These are phyloP conservation scores for Xiphydria camelus DNA, from an alignment of 2,888 invertebrate species.

Conservation along the genomic window DNA sequence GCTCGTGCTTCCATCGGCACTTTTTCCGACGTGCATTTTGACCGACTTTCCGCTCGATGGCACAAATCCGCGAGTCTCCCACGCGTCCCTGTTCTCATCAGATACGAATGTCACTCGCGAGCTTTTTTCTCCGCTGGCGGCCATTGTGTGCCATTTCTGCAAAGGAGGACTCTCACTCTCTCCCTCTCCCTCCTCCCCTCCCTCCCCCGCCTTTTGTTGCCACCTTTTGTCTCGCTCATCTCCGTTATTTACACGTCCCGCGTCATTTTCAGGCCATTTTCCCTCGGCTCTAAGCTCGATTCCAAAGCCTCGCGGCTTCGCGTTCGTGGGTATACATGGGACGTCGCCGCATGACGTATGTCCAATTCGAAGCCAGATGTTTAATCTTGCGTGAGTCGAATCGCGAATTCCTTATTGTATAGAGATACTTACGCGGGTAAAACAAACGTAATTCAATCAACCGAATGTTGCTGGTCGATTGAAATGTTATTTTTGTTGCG, in stretches of 20 bases:
- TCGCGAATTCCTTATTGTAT: background rate
- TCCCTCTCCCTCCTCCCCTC: constrained; percentile 1
- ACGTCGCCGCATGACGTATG: too few relatives aligned
- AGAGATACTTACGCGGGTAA: too few relatives aligned
- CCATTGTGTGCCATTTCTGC: background rate
- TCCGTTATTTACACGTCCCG: constrained; percentile 25
- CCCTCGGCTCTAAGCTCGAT: constrained; percentile 1
- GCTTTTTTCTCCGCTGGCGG: background rate
- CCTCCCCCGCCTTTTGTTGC: constrained; percentile 12
- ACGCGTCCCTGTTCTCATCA: too few relatives aligned
- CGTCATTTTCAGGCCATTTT: background rate
- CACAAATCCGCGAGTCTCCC: constrained; percentile 20
- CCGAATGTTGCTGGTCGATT: too few relatives aligned
- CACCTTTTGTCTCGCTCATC: constrained; percentile 14
- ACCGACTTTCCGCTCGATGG: constrained; percentile 38
- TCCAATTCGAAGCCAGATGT: too few relatives aligned
- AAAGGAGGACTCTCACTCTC: constrained; percentile 8
- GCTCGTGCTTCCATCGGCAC: too few relatives aligned
- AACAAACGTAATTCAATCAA: too few relatives aligned
- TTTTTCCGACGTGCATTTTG: constrained; percentile 17
- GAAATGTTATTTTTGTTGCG: too few relatives aligned
- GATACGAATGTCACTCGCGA: constrained; percentile 9
- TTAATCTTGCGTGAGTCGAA: too few relatives aligned
- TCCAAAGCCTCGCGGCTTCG: too few relatives aligned
- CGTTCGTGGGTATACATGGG: too few relatives aligned